phyloP scores from a whole-genome alignment of 2,888 invertebrate genomes.

The Trichogramma evanescens region DNA sequence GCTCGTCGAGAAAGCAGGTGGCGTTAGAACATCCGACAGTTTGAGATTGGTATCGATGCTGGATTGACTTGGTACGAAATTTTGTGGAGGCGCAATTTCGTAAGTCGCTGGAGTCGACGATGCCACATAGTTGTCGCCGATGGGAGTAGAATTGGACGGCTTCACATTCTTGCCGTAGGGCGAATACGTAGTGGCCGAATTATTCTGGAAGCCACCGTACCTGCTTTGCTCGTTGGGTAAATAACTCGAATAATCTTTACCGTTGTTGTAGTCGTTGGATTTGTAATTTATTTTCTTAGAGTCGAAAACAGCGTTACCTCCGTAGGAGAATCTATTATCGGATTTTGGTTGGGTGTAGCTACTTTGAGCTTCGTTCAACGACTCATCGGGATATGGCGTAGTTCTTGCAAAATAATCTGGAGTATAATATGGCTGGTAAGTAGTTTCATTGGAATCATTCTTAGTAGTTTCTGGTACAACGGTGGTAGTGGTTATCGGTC shows the following conservation, averaged over 20 bases:
- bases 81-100: constrained; percentile 22
- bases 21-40: constrained; percentile 23
- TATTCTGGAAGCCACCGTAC: constrained; percentile 47
- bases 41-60: constrained; percentile 11
- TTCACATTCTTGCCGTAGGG: constrained; percentile 52
- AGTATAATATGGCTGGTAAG: constrained; percentile 27
- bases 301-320: constrained; percentile 49
- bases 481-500: constrained; percentile 34
- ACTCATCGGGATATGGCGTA: constrained; percentile 23
- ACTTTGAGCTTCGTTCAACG: constrained; percentile 23
- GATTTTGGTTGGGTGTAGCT: constrained; percentile 15
- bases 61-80: constrained; percentile 16
- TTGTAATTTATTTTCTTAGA: constrained; percentile 25
- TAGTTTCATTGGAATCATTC: constrained; percentile 22
- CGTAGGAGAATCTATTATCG: constrained; percentile 44
- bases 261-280: constrained; percentile 22
- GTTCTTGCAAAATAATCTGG: constrained; percentile 31
- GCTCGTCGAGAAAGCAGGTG: constrained; percentile 17
- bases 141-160: constrained; percentile 47
- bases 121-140: constrained; percentile 38
- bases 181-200: constrained; percentile 41
- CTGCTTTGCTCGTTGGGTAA: constrained; percentile 37
- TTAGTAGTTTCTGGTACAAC: constrained; percentile 20
- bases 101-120: constrained; percentile 41
- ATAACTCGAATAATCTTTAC: constrained; percentile 36